These are phyloP conservation scores for Microcebus jonahi DNA, from an alignment of 2,113 vertebrate genomes.

Conservation along the genomic window DNA sequence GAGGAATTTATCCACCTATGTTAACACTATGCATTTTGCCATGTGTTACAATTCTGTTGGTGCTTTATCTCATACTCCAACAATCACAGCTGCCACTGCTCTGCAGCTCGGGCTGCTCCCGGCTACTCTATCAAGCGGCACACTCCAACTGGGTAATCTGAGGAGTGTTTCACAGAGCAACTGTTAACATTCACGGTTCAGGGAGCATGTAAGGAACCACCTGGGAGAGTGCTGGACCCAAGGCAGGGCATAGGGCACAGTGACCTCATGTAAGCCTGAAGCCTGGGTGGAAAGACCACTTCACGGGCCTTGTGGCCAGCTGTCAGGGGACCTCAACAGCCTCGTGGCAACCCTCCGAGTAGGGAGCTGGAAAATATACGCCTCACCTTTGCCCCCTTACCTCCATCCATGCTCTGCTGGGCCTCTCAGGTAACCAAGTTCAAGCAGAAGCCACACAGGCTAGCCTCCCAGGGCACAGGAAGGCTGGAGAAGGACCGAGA, in stretches of 20 bases:
- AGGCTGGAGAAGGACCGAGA: not conserved
- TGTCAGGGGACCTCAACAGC: not conserved
- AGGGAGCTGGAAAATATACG: not conserved
- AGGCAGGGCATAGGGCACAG: not conserved
- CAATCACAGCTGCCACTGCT: not conserved
- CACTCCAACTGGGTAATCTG: not conserved
- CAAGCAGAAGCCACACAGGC: not conserved
- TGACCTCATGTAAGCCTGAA: not conserved
- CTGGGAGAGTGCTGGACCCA: not conserved
- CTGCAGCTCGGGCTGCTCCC: not conserved
- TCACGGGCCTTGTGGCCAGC: not conserved
- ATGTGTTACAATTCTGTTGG: not conserved
- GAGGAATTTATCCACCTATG: not conserved
- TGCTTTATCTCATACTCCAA: not conserved
- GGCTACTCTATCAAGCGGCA: not conserved
- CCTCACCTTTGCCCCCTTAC: not conserved
- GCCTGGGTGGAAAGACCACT: not conserved
- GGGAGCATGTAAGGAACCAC: not conserved
- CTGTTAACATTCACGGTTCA: not conserved
- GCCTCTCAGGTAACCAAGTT: not conserved
- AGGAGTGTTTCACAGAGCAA: not conserved
- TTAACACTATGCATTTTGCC: not conserved
- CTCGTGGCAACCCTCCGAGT: not conserved
- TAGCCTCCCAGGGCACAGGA: not conserved
- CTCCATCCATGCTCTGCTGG: not conserved